A percentile compares a stretch with the other conserved stretches of the same genome.
These are phyloP conservation scores for Nymphalis urticae DNA, from an alignment of 2,888 invertebrate genomes.

Conservation along the genomic window DNA sequence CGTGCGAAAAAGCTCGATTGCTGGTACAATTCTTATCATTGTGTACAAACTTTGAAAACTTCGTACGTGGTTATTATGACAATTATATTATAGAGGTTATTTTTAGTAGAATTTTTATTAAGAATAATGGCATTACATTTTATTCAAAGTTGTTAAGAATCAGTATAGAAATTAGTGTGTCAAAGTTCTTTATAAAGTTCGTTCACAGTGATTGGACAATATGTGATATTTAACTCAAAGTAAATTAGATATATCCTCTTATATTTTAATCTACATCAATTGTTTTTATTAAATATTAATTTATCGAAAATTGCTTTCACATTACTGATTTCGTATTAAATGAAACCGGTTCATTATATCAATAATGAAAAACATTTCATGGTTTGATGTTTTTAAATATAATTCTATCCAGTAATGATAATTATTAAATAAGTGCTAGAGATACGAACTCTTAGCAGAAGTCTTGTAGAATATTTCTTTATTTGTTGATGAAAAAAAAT, in stretches of 20 bases:
- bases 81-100: conserved; percentile 2
- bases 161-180: background rate
- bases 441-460: too few species aligned
- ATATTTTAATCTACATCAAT: background rate
- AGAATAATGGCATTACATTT: background rate
- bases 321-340: too few species aligned
- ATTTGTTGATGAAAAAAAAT: too few species aligned
- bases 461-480: too few species aligned
- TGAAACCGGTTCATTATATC: too few species aligned
- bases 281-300: too few species aligned
- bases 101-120: background rate
- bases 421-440: too few species aligned
- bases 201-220: background rate
- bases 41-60: background rate
- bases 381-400: too few species aligned
- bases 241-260: background rate
- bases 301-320: too few species aligned
- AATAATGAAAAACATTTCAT: too few species aligned
- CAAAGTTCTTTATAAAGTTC: background rate
- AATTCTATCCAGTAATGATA: too few species aligned
- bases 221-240: background rate
- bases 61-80: background rate
- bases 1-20: too few species aligned
- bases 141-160: background rate
- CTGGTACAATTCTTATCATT: background rate